Base-by-base conservation (phyloP, 1,140 invertebrate species). In the Cephus cinctus region DNA sequence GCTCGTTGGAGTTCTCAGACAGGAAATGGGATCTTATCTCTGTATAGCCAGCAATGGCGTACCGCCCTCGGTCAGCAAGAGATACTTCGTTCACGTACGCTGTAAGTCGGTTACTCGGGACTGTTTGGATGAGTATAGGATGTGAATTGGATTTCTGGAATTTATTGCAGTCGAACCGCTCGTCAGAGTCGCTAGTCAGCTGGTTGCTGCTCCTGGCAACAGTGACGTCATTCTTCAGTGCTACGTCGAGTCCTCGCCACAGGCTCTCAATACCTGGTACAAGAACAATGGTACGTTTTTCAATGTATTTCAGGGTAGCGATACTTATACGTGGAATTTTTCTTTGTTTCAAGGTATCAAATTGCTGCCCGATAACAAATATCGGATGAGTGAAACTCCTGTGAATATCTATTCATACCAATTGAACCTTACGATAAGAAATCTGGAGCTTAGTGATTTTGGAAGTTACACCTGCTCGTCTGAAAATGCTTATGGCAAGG, bases 211-310 rank as follows among this genome's bases (percentile, higher is more conserved):
- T 1, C 86, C 86, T 1, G 73, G 84, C 9, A 86, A 85, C 46
- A 85, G 81, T 59, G 85, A 89, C 58, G 85, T 89, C 2, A 78
- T 83, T 36, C 73, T 90, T 25, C 85, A 89, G 61, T 90, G 87
- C 63, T 81, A 84, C 61, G 85, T 88, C 25, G 87, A 90, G 77
- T 86, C 87, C 14, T 88, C 86, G 50, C 88, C 88, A 1, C 85
- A 84, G 65, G 86, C 88, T 16, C 82, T 89, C 72, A 87, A 88
- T 75, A 86, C 83, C 52, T 91, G 88, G 88, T 84, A 84, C 58
- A 80, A 82, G 52, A 83, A 86, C 67, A 82, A 84, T 69, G 83
- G 87, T 86, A 81, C 74, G 64, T 38, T 27, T 34, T 19, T n/a
- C 14, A 14, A 27, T 15, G 9, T 34, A 43, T 32, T 11, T 25